A percentile compares a stretch with the other conserved stretches of the same genome.
Conservation (phyloP, 2,797 vertebrate species). For the Hozukius guyotensis region DNA sequence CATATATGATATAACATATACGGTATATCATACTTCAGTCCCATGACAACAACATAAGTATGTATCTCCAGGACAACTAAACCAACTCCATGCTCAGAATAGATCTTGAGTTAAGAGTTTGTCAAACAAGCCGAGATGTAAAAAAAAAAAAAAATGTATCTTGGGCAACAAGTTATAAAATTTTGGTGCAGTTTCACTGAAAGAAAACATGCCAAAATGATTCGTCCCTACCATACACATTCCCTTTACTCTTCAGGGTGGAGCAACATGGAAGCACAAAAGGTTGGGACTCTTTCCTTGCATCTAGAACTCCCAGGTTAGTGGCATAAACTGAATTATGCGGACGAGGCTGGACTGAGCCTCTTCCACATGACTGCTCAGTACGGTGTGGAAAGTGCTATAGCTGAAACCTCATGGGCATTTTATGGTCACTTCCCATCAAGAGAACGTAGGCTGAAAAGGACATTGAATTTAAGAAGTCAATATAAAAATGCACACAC, state of each 20-base stretch:
- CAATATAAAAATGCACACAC: background rate
- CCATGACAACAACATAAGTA: no score
- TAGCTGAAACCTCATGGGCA: background rate
- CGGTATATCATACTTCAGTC: no score
- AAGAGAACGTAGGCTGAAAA: background rate
- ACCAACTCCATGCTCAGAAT: no score
- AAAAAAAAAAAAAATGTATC: no score
- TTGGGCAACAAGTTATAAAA: no score
- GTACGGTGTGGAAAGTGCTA: background rate
- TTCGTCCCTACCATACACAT: background rate
- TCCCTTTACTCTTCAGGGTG: background rate
- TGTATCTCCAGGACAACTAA: no score
- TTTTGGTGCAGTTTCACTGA: no score
- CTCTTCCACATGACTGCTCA: background rate
- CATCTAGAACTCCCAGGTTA: background rate
- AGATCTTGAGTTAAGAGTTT: no score
- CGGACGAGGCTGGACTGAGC: background rate
- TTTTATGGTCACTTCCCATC: slow-evolving; percentile 11
- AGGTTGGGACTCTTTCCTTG: background rate
- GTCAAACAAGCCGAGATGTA: no score
- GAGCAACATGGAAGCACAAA: background rate
- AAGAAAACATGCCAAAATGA: no score
- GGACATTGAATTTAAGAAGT: background rate
- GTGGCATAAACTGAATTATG: no score
- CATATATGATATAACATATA: no score